Conservation (phyloP, 2,113 vertebrate species). For the Erpornis zantholeuca region DNA sequence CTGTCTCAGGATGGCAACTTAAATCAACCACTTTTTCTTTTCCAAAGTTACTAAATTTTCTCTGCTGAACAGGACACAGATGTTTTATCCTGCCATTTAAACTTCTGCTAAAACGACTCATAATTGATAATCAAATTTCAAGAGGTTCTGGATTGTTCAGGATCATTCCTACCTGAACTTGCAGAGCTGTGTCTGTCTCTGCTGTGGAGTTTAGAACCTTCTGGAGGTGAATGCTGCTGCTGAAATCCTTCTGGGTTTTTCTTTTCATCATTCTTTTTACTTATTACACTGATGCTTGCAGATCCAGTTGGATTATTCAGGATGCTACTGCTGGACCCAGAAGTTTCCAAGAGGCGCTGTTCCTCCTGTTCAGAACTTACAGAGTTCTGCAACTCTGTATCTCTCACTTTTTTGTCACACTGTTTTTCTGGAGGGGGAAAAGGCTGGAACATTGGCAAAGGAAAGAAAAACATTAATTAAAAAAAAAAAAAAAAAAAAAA, state of each 20-base stretch:
- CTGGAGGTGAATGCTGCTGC: not conserved
- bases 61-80: not conserved
- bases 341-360: slow-evolving; percentile 48
- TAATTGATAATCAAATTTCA: not conserved
- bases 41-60: not conserved
- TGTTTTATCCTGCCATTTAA: not conserved
- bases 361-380: not conserved
- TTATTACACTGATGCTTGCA: not conserved
- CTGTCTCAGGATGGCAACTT: not conserved
- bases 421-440: slow-evolving; percentile 4
- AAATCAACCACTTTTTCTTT: not conserved
- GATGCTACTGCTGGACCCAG: slow-evolving; percentile 50
- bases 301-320: slow-evolving; percentile 15
- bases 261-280: not conserved
- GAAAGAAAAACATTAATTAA: not conserved
- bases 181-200: not conserved
- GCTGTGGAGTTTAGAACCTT: not conserved
- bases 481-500: not conserved
- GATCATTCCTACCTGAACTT: slow-evolving; percentile 35
- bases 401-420: not conserved
- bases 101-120: not conserved
- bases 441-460: slow-evolving; percentile 13
- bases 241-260: not conserved
- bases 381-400: not conserved
- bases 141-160: not conserved